Evolutionary conservation across 2,113 vertebrate genomes (phyloP).

Genomic region (Pavo muticus): DNA sequence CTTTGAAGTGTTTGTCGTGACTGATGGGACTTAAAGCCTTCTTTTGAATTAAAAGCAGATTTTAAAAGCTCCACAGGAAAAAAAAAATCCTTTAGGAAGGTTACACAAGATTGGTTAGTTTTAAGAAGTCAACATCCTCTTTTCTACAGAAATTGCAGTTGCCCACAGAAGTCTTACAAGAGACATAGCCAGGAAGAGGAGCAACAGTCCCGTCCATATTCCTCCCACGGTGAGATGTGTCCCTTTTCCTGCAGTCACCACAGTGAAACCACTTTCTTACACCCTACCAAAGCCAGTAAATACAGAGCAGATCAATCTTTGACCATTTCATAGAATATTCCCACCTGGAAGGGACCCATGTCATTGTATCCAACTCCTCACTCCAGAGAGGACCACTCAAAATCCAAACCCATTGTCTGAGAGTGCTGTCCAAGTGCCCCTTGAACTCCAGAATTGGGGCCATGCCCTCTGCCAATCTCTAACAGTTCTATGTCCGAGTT

Average conservation of each 20-base stretch:
- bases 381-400: too few species aligned
- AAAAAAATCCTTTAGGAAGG: neutral
- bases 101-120: neutral
- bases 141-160: neutral
- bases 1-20: neutral
- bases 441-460: too few species aligned
- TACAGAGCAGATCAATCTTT: neutral
- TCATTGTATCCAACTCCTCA: too few species aligned
- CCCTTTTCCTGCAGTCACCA: neutral
- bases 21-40: neutral
- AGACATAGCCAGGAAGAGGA: neutral
- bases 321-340: neutral
- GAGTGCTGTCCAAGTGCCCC: too few species aligned
- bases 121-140: neutral
- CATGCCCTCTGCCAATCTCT: too few species aligned
- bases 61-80: neutral
- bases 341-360: too few species aligned
- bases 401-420: too few species aligned
- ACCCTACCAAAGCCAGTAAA: fast-evolving
- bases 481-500: neutral
- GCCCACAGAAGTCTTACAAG: neutral
- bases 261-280: neutral
- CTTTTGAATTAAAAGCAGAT: neutral
- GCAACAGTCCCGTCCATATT: too few species aligned
- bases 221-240: fast-evolving